Base-by-base conservation (phyloP, 2,888 invertebrate genomes). In the Drosophila algonquin region DNA sequence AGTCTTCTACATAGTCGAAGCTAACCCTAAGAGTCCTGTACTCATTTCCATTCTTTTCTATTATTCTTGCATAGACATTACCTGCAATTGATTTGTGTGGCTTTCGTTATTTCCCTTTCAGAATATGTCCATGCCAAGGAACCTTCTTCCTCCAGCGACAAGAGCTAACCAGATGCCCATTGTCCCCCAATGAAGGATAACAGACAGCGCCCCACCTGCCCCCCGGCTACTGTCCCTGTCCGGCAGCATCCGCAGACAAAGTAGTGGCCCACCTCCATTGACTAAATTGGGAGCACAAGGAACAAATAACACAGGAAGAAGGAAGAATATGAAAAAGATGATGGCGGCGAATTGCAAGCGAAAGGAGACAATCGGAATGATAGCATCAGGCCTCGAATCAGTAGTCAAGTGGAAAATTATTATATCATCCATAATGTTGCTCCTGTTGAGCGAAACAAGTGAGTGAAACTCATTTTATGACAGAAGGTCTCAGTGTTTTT, bases 351-450 rank as follows among this genome's bases (percentile, higher is more conserved):
- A 80, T 74, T 80, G 82, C 18, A 88, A 86, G 67, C 82, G 89
- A 63, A 82, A 77, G 82, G 86, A 86, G 82, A 86, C 83, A 77
- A 83, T 86, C 72, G 89, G 83, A 71, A 75, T 76, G 73, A 79
- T 86, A 56, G 61, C 76, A 72, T 75, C 85, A 80, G 82, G 84
- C 73, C 78, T 71, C 69, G 82, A 83, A 80, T 87, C 90, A 76
- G 89, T 88, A 89, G 82, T 90, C 87, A 90, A 90, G 90, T 91
- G 91, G 91, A 91, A 90, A 90, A 90, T 91, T 89, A 90, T 91
- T 83, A 87, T 90, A 86, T 90, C 90, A 88, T 90, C 91, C 87
- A 91, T 91, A 89, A 90, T 91, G 82, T 82, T 91, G 78, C 79
- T 86, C 50, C 82, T 91, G 73, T 83, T 90, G 86, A 90, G 90